Percentiles rank a stretch among this genome's conserved stretches.
These are phyloP conservation scores for Sycobia sp. DNA, from an alignment of 1,140 invertebrate species.

Conservation along the genomic window DNA sequence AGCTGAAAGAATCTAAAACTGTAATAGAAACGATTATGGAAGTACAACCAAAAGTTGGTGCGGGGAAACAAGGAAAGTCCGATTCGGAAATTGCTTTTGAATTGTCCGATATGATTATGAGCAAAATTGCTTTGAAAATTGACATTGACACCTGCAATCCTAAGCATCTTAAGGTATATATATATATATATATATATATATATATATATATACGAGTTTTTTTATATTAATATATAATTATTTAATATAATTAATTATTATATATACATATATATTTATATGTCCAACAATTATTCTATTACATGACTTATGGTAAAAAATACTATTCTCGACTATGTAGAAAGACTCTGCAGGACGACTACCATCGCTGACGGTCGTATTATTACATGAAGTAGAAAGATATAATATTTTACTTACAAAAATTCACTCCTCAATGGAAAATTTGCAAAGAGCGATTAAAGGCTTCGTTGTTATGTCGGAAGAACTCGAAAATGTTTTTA, in stretches of 20 bases:
- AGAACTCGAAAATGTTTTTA: conserved; percentile 79
- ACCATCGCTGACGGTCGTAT: conserved; percentile 80
- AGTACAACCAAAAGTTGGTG: conserved; percentile 71
- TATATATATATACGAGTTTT: too few relatives aligned
- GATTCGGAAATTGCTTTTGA: conserved; percentile 77
- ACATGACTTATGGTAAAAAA: too few relatives aligned
- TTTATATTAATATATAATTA: background rate
- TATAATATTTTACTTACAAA: conserved; percentile 79
- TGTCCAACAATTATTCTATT: background rate
- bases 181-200: too few relatives aligned
- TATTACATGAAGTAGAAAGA: conserved; percentile 83
- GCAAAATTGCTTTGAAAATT: conserved; percentile 66
- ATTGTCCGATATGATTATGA: conserved; percentile 69
- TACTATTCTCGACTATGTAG: conserved; percentile 44
- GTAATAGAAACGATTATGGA: conserved; percentile 75
- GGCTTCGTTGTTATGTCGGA: conserved; percentile 90
- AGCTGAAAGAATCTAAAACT: conserved; percentile 74
- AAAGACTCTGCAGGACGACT: conserved; percentile 72
- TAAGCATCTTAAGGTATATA: conserved; percentile 63
- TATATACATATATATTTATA: background rate
- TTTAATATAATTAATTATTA: background rate
- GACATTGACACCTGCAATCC: conserved; percentile 64
- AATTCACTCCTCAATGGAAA: conserved; percentile 73
- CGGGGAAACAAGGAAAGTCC: conserved; percentile 67
- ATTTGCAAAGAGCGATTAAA: conserved; percentile 83